Conservation (phyloP, 1,140 invertebrate species). For the Drosophila asahinai region DNA sequence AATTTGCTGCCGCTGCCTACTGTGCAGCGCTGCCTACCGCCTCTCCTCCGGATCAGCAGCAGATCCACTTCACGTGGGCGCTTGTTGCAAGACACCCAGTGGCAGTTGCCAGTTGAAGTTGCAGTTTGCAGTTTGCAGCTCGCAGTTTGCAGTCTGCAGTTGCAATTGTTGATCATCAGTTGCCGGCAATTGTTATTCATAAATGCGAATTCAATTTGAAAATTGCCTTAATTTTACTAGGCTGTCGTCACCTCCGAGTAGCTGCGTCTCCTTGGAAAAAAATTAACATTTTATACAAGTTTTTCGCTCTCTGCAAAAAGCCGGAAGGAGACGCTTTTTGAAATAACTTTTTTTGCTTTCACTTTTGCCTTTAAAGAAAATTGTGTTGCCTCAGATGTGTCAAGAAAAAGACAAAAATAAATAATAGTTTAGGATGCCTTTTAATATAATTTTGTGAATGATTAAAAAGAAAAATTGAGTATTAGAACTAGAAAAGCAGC, state of each 20-base stretch:
- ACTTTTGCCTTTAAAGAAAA: not conserved
- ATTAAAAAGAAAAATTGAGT: not conserved
- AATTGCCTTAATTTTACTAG: constrained; percentile 73
- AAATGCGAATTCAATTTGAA: constrained; percentile 82
- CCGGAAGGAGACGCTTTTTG: constrained; percentile 26
- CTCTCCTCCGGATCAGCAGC: constrained; percentile 29
- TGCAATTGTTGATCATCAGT: constrained; percentile 37
- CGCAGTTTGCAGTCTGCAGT: constrained; percentile 31
- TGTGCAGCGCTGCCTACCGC: constrained; percentile 59
- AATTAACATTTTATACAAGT: constrained; percentile 51
- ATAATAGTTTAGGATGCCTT: too few species aligned
- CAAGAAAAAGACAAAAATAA: not conserved
- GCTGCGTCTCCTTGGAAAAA: constrained; percentile 1
- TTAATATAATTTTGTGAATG: too few species aligned
- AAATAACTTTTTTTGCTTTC: constrained; percentile 1
- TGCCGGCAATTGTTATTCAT: constrained; percentile 77
- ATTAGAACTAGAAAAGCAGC: too few species aligned
- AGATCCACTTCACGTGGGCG: constrained; percentile 53
- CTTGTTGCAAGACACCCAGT: constrained; percentile 16
- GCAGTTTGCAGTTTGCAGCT: constrained; percentile 31
- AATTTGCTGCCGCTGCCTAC: constrained; percentile 73
- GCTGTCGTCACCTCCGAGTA: constrained; percentile 61
- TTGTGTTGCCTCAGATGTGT: not conserved
- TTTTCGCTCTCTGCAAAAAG: not conserved
- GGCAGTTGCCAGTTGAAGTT: constrained; percentile 28